phyloP scores from a whole-genome alignment of 2,888 invertebrate species.

The Sepioteuthis lessoniana region DNA sequence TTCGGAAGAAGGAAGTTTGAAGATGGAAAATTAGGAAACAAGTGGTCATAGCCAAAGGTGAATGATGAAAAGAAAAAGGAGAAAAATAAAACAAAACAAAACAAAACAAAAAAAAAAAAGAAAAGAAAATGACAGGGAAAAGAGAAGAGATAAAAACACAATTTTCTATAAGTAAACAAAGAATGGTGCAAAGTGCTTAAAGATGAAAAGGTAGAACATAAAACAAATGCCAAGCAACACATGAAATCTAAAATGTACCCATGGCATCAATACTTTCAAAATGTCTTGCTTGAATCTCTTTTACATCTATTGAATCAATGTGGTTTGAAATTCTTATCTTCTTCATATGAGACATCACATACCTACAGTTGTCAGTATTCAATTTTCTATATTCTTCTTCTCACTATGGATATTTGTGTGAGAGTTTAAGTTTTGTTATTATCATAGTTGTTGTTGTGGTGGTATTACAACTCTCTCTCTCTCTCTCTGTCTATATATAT shows the following conservation, averaged over 20 bases:
- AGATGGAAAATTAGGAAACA: not conserved
- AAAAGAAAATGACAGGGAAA: not conserved
- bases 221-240: not conserved
- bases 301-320: not conserved
- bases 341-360: not conserved
- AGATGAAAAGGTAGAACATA: not conserved
- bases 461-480: too few species aligned
- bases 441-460: too few species aligned
- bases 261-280: not conserved
- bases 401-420: not conserved
- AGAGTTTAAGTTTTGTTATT: not conserved
- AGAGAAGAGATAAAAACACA: not conserved
- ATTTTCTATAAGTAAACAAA: not conserved
- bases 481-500: too few species aligned
- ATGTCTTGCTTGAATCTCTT: not conserved
- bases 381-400: not conserved
- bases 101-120: too few species aligned
- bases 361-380: not conserved
- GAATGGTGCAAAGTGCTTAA: not conserved
- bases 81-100: too few species aligned
- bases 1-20: not conserved
- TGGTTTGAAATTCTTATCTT: not conserved
- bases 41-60: not conserved
- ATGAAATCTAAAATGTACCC: not conserved
- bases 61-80: not conserved